These are phyloP conservation scores for Pseudoatta argentina DNA, from an alignment of 1,140 invertebrate genomes.

Conservation along the genomic window DNA sequence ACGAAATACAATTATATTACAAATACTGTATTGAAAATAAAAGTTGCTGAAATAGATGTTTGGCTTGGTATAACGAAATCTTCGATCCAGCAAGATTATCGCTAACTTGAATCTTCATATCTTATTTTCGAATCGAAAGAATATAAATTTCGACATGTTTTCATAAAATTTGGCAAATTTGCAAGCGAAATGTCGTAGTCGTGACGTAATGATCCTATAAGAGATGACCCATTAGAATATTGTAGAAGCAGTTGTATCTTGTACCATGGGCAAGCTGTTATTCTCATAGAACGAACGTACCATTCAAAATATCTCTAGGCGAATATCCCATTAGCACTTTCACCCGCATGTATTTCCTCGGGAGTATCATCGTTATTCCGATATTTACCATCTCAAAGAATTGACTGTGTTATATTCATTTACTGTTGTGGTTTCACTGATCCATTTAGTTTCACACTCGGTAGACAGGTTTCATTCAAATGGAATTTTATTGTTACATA, in stretches of 20 bases:
- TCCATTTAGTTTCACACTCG: constrained; percentile 4
- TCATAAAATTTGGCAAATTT: background rate
- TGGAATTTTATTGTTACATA: background rate
- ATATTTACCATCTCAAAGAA: constrained; percentile 66
- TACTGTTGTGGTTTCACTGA: background rate
- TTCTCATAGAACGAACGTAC: constrained; percentile 39
- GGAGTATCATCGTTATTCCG: constrained; percentile 69
- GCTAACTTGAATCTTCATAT: background rate
- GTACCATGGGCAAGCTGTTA: constrained; percentile 19
- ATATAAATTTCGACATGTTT: background rate
- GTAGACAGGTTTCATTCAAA: background rate
- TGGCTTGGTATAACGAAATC: too few species aligned
- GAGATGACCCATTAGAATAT: background rate
- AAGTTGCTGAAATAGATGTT: too few species aligned
- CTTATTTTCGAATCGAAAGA: background rate
- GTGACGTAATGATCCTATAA: background rate
- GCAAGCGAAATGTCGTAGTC: background rate
- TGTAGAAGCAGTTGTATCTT: background rate
- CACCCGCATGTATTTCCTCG: constrained; percentile 79
- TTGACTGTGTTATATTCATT: constrained; percentile 68
- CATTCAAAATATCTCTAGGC: constrained; percentile 36
- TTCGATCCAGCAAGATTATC: background rate
- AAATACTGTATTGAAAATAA: too few species aligned
- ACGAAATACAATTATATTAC: too few species aligned
- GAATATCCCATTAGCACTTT: constrained; percentile 77